A percentile compares a stretch with the other conserved stretches of the same genome.
Conservation (phyloP, 2,113 vertebrate genomes). For the Nematolebias whitei region DNA sequence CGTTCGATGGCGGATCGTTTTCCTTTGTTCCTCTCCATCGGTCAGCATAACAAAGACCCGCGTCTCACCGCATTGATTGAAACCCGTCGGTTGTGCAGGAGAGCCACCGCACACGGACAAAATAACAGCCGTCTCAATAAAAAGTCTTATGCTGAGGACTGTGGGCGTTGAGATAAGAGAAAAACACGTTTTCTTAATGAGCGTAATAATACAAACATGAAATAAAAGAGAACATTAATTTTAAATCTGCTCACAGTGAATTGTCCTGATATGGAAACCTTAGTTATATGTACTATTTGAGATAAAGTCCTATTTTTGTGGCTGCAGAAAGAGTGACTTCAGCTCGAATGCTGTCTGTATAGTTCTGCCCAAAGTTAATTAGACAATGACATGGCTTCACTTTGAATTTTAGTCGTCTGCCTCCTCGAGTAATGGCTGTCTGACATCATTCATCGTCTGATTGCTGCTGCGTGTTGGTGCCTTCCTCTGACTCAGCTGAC, state of each 20-base stretch:
- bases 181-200: no score
- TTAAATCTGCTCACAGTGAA: not conserved
- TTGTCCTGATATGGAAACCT: not conserved
- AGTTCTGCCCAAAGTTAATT: not conserved
- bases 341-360: not conserved
- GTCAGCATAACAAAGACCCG: slow-evolving; percentile 8
- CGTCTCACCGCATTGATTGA: slow-evolving; percentile 20
- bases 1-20: slow-evolving; percentile 3
- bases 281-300: no score
- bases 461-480: not conserved
- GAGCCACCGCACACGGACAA: not conserved
- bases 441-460: not conserved
- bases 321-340: no score
- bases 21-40: slow-evolving; percentile 24
- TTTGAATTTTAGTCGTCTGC: not conserved
- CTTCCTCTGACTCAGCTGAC: not conserved
- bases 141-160: no score
- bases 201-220: not conserved
- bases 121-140: not conserved
- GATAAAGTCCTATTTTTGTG: no score
- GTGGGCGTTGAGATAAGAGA: no score
- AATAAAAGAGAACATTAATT: no score
- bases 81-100: slow-evolving; percentile 8
- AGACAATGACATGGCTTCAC: slow-evolving; percentile 6
- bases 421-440: not conserved